These are phyloP conservation scores for Epistrophella euchroma DNA, from an alignment of 2,888 invertebrate species.

Conservation along the genomic window DNA sequence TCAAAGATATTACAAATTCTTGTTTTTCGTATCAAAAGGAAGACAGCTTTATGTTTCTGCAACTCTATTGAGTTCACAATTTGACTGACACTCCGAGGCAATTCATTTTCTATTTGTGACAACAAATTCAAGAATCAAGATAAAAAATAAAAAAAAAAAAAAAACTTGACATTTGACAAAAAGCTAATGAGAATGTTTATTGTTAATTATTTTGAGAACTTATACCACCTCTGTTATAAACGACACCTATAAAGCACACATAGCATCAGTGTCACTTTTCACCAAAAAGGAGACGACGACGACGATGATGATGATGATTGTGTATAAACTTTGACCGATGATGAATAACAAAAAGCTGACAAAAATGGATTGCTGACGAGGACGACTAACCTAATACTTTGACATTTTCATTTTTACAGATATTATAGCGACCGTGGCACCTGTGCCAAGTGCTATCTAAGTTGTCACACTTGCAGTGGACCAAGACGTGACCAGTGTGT, in stretches of 20 bases:
- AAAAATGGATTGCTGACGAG: slow-evolving; percentile 21
- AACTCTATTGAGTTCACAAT: too few species aligned
- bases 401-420: slow-evolving; percentile 83
- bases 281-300: neutral
- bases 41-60: too few species aligned
- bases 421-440: slow-evolving; percentile 94
- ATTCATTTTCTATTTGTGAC: too few species aligned
- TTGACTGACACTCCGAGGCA: too few species aligned
- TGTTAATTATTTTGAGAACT: slow-evolving; percentile 12
- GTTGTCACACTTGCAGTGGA: slow-evolving; percentile 93
- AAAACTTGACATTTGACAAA: slow-evolving; percentile 30
- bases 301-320: neutral
- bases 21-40: neutral
- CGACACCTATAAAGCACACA: neutral
- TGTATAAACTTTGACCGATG: slow-evolving; percentile 26
- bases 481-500: slow-evolving; percentile 94
- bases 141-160: too few species aligned
- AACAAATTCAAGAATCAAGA: too few species aligned
- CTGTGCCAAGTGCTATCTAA: slow-evolving; percentile 92
- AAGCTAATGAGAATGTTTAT: slow-evolving; percentile 33
- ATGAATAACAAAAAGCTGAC: slow-evolving; percentile 6
- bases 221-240: neutral
- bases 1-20: neutral
- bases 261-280: neutral
- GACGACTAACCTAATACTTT: slow-evolving; percentile 38